phyloP scores from a whole-genome alignment of 2,797 vertebrate genomes.

The Threskiornis aethiopicus region DNA sequence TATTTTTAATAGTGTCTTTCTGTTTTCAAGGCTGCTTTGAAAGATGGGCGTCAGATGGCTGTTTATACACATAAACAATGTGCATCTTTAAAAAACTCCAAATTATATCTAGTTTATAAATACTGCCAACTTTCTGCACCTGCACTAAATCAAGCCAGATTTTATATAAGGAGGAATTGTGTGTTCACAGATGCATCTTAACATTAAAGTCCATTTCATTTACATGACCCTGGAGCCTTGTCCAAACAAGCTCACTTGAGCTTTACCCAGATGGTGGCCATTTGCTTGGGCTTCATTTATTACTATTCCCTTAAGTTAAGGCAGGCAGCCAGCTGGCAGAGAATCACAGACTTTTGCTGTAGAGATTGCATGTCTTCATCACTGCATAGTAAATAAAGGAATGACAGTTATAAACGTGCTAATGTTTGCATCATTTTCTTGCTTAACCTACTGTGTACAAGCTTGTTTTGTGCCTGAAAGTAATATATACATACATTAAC shows the following conservation, averaged over 20 bases:
- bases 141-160: neutral
- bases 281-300: conserved; percentile 80
- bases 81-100: neutral
- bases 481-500: neutral
- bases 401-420: neutral
- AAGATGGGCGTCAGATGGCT: neutral
- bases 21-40: neutral
- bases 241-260: conserved; percentile 75
- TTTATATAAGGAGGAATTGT: neutral
- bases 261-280: conserved; percentile 84
- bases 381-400: conserved; percentile 16
- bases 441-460: neutral
- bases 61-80: neutral
- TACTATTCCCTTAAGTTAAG: conserved; percentile 70
- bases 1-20: neutral
- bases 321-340: conserved; percentile 70
- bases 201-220: conserved; percentile 69
- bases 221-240: conserved; percentile 75
- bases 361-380: conserved; percentile 44
- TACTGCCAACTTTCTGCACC: conserved; percentile 23
- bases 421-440: neutral
- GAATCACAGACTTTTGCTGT: conserved; percentile 4
- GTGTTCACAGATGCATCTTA: conserved; percentile 56
- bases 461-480: neutral
- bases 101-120: neutral